Evolutionary conservation across 2,797 vertebrate species (phyloP), one percentile per base, ranked within the genome.

Genomic region (Antrozous pallidus): DNA sequence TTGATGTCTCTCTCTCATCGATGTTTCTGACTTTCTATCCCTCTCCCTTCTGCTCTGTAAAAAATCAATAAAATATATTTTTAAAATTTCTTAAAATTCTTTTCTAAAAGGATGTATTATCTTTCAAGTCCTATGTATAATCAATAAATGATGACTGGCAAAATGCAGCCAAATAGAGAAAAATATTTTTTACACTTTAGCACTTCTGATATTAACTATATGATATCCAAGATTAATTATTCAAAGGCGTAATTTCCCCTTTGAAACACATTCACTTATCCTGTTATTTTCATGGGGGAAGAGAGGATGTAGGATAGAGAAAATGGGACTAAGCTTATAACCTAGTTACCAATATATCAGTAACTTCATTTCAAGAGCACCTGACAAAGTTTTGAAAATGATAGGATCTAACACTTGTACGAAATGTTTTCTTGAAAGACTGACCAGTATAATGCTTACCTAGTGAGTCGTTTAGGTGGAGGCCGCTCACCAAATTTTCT

Each of bases 401-500:
- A 90, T 49, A 96, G 42, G 0, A 51, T 45, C 20, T 77, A 70
- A 54, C 7, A 61, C 6, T 69, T 22, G 40, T 5, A 69, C 28
- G 0, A 26, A 40, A 92, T 42, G 45, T 93, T 85, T 36, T 61
- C 31, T 31, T 84, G 11, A 88, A 81, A 82, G 28, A 8, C 22
- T 80, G 49, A 45, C 36, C 85, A 90, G 79, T 91, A 93, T 11
- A 84, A 96, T n/a, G 70, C 98, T 98, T 98, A 99, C 99, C 99
- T 99, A 93, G 99, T 99, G 94, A 99, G 99, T 97, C 99, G 99
- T 98, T 99, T 99, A 97, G 99, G 99, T 98, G 99, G 99, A 99
- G 99, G 99, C 98, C 99, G 98, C 99, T 99, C 99, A 98, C 99
- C 99, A 98, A 99, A 99, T 99, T 99, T 99, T 99, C 99, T 99